Base-by-base conservation (phyloP, 2,888 invertebrate genomes). In the Meliscaeva auricollis region DNA sequence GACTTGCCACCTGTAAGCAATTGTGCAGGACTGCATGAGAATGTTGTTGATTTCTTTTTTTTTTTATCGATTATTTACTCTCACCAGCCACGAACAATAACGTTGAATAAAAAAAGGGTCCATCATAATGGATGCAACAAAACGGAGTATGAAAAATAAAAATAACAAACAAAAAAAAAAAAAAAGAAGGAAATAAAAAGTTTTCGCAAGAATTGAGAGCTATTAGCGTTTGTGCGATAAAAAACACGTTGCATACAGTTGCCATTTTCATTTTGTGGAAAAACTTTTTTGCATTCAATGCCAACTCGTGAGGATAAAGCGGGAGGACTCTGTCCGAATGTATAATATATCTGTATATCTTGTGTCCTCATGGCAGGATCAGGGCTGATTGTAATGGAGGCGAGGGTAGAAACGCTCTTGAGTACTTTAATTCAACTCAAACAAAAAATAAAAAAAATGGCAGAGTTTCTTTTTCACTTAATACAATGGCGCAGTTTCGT, bases 211-310 rank as follows among this genome's bases (percentile, higher is more conserved):
- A 72, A 58, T 72, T 72, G 70, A 58, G 70, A 72, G 70, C 70
- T 72, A 72, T 72, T 72, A 72, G 48, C 58, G 56, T 58, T 58
- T 56, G 56, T 46, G 44, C 66, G 66, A 66, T 66, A 48, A 64
- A 46, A 35, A 50, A 35, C 35, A 48, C 30, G 44, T 32, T 41
- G 20, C n/a, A 66, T 1, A 73, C 22, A 60, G 72, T 60, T 72
- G 46, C 72, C 32, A 26, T 73, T 73, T 73, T 72, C 48, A 50
- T 73, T 60, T 60, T 60, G 60, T 48, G 50, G 60, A 22, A 30
- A 58, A 73, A 60, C 8, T 50, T 73, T 60, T 60, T 73, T 73
- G 5, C 72, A 73, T 73, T 73, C 72, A 60, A 58, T 60, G 72
- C 72, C 72, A 50, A 22, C 15, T 22, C n/a, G 48, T 15, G 8